Evolutionary conservation across 2,888 invertebrate genomes (phyloP), one percentile per base, ranked within the genome.

Genomic region (Morpho achilles): DNA sequence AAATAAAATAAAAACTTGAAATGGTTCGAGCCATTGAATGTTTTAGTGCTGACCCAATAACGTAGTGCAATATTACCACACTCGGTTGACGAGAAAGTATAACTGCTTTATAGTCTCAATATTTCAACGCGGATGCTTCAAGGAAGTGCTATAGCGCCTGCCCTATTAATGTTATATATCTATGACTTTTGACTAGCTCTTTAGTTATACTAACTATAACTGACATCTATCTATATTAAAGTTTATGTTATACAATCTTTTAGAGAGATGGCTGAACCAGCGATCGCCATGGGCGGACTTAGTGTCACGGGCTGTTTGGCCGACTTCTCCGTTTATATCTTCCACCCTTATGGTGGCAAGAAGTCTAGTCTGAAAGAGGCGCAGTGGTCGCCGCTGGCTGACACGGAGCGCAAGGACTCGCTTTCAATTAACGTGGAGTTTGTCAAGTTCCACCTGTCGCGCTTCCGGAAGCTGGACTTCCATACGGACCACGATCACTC

Each of bases 281-380:
- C 94, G 0, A 93, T 94, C 2, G 95, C 95, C 0, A 94, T 94
- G 72, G 97, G 97, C 41, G 97, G 97, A 0, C 91, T 97, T 2
- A 97, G 98, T 80, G 97, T 99, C 7, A 99, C 99, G 0, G 98
- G 98, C 0, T 98, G 98, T 73, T 92, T 99, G 61, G 97, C 98
- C 0, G 98, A 99, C 85, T 99, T 99, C 88, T 98, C 98, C 2
- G 96, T 99, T 3, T 98, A 98, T 84, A 97, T 99, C 74, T 99
- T 99, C 90, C 99, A 99, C 89, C 99, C 99, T 0, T 99, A 99
- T 79, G 98, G 98, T 7, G 96, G 96, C 52, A 97, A 97, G 82
- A 97, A 97, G 82, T 92, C 95, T 53, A 94, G 95, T 71, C 64
- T 87, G 7, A 95, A 95, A 77, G 95, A 95, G 77, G 94, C 96